Base-by-base conservation (phyloP, 1,140 invertebrate species). In the Aphelinus certus region DNA sequence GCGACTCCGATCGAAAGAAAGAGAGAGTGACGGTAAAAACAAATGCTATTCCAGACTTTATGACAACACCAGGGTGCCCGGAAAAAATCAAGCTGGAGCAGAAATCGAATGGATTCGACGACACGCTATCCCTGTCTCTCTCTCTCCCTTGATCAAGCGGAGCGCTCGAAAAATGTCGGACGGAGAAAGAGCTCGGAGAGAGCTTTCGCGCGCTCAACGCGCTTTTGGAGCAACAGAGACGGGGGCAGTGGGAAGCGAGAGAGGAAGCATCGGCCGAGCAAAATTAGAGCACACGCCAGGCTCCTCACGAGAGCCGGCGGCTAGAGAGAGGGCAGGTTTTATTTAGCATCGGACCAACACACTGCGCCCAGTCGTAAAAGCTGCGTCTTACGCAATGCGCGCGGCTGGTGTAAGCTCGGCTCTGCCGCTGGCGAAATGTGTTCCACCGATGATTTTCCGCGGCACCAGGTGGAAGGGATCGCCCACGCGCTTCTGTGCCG, bases 211-310 rank as follows among this genome's bases (percentile, higher is more conserved):
- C 9, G 4, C 51, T 9, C 45, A 60, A 60, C 10, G 42, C 5
- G 46, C 42, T 53, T 4, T 4, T 9, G 26, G 26, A 26, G 26
- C 26, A 26, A 26, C 26, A 26, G 26, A 26, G 26, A 26, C 26
- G 26, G 26, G 26, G 26, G 26, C 26, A 26, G 26, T 26, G 26
- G 26, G 26, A 26, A 75, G 55, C 71, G 57, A 71, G 73, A 69
- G 45, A 10, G 7, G 26, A 42, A 60, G 48, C 26, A 49, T 45
- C 26, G 26, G 26, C 47, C 57, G 62, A n/a, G 68, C 75, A 83
- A 84, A 87, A 88, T 86, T 88, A 84, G 86, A 87, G 81, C 84
- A 83, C 79, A 83, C 86, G 84, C 86, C 86, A 87, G 81, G 78
- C 77, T 80, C 26, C 26, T 26, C 26, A 26, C 26, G 26, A 26